Evolutionary conservation across 2,888 invertebrate genomes (phyloP), one percentile per base, ranked within the genome.

Genomic region (Caenorhabditis becei): DNA sequence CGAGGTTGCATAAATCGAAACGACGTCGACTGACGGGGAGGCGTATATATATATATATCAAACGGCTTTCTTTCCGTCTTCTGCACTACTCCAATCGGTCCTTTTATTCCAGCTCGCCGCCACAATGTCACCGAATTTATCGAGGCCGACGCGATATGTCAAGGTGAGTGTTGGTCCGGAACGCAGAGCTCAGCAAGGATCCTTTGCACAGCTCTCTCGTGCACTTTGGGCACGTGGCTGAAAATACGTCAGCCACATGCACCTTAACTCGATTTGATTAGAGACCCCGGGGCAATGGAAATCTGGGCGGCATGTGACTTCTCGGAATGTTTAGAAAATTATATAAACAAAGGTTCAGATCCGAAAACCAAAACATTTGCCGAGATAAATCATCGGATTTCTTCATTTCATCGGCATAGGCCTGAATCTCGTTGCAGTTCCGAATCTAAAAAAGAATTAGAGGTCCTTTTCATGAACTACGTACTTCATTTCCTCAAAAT

Each of bases 111-210:
- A 82, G 83, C 71, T 77, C 56, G 44, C 83, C 47, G 69, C 70
- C 53, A 69, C 83, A 51, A 86, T 86, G 85, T 84, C 85, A 62
- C 85, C 85, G 5, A 84, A 80, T 56, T 67, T 86, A n/a, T 71
- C 82, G 20, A 69, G 83, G 49, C 85, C 85, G 47, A 86, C 85
- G 23, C 44, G 83, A 75, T 80, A 80, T 66, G 83, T 84, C 11
- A 82, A 79, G 65, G 83, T 83, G 28, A 56, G 72, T 65, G 32
- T 41, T 41, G 41, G 14, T 10, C n/a, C 24, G 7, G 53, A 20
- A 14, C 26, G 14, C n/a, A n/a, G n/a, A n/a, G n/a, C n/a, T n/a
- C 20, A 18, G 47, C n/a, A 47, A 47, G 10, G 18, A 18, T 20
- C 47, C 20, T 41, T 14, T 7, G 10, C 32, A 7, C 5, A 32